Conservation (phyloP, 2,888 invertebrate genomes). For the Erpobdella octoculata region DNA sequence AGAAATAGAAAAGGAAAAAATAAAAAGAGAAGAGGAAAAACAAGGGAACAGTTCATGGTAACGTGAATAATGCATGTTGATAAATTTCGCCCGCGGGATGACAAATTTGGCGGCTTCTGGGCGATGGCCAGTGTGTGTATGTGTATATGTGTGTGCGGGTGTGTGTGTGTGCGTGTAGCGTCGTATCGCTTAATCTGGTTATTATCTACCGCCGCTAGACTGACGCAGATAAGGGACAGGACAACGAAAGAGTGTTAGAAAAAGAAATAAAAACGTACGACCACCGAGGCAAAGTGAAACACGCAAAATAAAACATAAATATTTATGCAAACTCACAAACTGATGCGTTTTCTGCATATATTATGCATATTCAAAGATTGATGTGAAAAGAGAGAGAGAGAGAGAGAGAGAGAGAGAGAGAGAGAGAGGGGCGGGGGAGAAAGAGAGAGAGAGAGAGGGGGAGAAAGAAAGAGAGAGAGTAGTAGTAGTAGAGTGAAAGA, state of each 20-base stretch:
- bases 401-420: not conserved
- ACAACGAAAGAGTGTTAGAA: no score
- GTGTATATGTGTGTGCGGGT: no score
- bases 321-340: no score
- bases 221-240: no score
- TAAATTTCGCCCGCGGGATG: constrained; percentile 16
- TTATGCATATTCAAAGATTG: no score
- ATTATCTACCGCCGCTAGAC: not conserved
- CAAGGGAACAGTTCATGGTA: not conserved
- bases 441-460: not conserved
- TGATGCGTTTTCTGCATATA: no score
- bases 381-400: no score
- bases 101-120: constrained; percentile 15
- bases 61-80: constrained; percentile 18
- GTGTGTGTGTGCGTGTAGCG: not conserved
- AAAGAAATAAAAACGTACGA: no score
- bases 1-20: not conserved
- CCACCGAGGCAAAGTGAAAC: no score
- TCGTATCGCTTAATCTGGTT: constrained; percentile 4
- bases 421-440: not conserved
- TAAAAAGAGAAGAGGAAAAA: not conserved
- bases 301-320: no score
- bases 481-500: not conserved
- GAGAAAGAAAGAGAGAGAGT: not conserved
- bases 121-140: no score